A percentile compares a stretch with the other conserved stretches of the same genome.
Evolutionary conservation across 2,888 invertebrate genomes (phyloP).

Genomic region (Scaptomyza tumidula): DNA sequence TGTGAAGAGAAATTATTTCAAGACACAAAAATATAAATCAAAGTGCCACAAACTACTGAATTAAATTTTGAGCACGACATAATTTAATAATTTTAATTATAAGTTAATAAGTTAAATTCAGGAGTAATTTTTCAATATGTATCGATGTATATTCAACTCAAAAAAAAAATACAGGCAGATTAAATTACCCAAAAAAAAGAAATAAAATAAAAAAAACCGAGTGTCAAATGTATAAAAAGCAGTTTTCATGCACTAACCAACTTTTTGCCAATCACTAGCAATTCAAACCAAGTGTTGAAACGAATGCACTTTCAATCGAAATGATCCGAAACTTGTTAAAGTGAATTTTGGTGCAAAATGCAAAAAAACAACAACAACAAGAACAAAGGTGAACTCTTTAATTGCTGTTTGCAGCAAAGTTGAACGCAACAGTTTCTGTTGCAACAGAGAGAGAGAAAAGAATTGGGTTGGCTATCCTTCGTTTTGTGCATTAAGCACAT

Average conservation of each 20-base stretch:
- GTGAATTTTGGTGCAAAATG: slow-evolving; percentile 6
- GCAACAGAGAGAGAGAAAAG: background rate
- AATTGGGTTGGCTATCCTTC: slow-evolving; percentile 22
- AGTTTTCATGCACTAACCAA: slow-evolving; percentile 14
- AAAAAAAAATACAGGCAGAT: background rate
- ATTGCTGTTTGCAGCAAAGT: slow-evolving; percentile 42
- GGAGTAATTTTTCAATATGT: too few relatives aligned
- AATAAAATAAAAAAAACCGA: background rate
- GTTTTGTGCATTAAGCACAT: slow-evolving; percentile 42
- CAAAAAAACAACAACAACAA: slow-evolving; percentile 9
- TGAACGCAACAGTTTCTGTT: slow-evolving; percentile 45
- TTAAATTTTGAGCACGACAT: too few relatives aligned
- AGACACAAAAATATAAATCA: too few relatives aligned
- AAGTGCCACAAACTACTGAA: too few relatives aligned
- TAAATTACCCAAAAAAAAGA: background rate
- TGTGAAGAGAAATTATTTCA: too few relatives aligned
- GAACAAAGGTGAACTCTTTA: slow-evolving; percentile 40
- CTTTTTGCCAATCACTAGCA: slow-evolving; percentile 15
- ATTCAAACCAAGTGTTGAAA: slow-evolving; percentile 22
- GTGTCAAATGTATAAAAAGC: slow-evolving; percentile 27
- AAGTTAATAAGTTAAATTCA: too few relatives aligned
- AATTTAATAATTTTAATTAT: too few relatives aligned
- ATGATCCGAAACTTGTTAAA: slow-evolving; percentile 47
- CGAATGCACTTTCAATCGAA: slow-evolving; percentile 38
- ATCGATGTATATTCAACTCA: too few relatives aligned